Percentiles rank a stretch among this genome's conserved stretches.
These are phyloP conservation scores for Gallinago solitaria DNA, from an alignment of 2,797 vertebrate species.

Conservation along the genomic window DNA sequence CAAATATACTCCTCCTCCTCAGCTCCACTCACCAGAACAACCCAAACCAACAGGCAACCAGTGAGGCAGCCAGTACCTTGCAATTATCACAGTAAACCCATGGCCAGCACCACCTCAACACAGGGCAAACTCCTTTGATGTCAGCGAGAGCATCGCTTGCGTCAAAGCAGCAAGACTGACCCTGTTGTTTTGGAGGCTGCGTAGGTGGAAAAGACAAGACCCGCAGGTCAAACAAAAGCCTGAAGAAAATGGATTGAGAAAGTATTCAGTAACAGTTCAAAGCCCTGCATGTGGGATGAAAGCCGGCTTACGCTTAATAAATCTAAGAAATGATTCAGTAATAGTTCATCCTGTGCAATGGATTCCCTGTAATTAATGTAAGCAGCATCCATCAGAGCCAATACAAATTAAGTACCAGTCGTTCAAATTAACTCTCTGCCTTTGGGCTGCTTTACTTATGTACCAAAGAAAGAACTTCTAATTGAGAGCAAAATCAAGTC, in stretches of 20 bases:
- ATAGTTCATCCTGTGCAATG: neutral
- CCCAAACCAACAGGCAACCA: neutral
- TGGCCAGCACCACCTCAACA: neutral
- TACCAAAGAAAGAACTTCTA: neutral
- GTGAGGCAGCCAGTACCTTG: neutral
- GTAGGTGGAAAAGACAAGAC: neutral
- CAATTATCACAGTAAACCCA: neutral
- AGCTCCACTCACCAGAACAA: neutral
- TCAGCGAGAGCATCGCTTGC: fast-evolving
- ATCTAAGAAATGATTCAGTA: slow-evolving; percentile 35
- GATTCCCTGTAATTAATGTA: neutral
- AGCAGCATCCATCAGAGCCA: neutral
- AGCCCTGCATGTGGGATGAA: slow-evolving; percentile 6
- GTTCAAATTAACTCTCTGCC: slow-evolving; percentile 19
- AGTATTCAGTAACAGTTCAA: slow-evolving; percentile 26
- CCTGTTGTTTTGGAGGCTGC: neutral
- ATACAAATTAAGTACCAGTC: neutral
- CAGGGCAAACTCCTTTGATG: neutral
- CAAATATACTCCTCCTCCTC: neutral
- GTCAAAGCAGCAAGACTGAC: neutral
- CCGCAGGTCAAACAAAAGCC: neutral
- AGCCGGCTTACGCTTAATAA: neutral
- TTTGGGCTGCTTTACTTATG: neutral
- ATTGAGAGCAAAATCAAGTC: neutral
- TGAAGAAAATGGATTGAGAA: neutral